Evolutionary conservation across 2,797 vertebrate genomes (phyloP), one percentile per base, ranked within the genome.

Genomic region (Enteromius thamalakanensis): DNA sequence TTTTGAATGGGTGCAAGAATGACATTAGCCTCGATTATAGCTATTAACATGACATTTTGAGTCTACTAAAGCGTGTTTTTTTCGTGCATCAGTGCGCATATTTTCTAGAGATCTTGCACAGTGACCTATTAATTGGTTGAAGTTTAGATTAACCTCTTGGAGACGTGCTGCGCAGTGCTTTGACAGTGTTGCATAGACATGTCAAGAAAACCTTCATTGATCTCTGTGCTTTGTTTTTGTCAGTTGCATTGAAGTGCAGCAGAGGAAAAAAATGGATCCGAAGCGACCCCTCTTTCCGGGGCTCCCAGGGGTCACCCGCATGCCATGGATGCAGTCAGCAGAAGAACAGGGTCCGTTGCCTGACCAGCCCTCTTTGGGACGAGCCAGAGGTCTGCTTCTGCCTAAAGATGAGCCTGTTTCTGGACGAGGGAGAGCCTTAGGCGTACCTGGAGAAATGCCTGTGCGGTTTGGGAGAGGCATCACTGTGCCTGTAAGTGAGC

Each of bases 191-290:
- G 23, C 21, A 42, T 12, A 14, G 21, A 51, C 23, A 32, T 34
- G 29, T n/a, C 78, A 26, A 21, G 34, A 55, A 40, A 64, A 29
- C 15, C 2, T 65, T n/a, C 8, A 80, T 29, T 37, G 10, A 70
- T 85, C 15, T 77, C 21, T 45, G 34, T 14, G 47, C 4, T 70
- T 17, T 47, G 47, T 51, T 29, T 71, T 21, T 70, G n/a, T 21
- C 26, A 58, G 45, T 49, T 65, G 19, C 40, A 9, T 29, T 72
- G n/a, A 6, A 78, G 29, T 15, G 49, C 3, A 84, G 12, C 71
- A 76, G 11, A 76, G 65, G 11, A 79, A 23, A 1, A 1, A 81
- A 37, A 95, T 95, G 94, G 94, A 95, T 87, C 93, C 92, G 45
- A 87, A 84, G 12, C 90, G 85, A 70, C 90, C 90, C 32, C 64